phyloP scores from a whole-genome alignment of 2,888 invertebrate genomes.

The Urechis unicinctus region DNA sequence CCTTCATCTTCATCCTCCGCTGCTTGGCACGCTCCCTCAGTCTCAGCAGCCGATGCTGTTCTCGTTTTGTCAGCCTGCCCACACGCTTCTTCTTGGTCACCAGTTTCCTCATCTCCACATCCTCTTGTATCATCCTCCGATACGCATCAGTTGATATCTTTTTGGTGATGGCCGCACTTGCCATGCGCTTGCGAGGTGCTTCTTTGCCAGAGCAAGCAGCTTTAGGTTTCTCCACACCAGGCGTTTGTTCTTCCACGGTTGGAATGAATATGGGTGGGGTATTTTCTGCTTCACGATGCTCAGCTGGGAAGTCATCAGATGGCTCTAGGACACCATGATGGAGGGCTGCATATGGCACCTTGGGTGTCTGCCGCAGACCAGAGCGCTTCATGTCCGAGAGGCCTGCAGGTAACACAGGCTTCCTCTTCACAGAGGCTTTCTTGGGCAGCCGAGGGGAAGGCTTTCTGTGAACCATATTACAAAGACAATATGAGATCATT shows the following conservation, averaged over 20 bases:
- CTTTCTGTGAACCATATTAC: no score
- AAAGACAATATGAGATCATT: no score
- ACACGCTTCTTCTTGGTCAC: constrained; percentile 3
- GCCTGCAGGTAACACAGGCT: background rate
- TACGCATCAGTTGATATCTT: background rate
- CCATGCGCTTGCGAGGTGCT: background rate
- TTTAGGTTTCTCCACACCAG: no score
- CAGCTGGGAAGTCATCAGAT: background rate
- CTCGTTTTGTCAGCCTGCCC: constrained; percentile 5
- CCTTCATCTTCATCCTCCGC: background rate
- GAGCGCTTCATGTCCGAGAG: constrained; percentile 18
- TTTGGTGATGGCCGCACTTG: background rate
- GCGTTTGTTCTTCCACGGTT: no score
- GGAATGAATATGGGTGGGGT: no score
- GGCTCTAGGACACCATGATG: constrained; percentile 24
- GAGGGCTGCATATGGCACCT: constrained; percentile 40
- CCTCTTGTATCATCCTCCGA: constrained; percentile 1
- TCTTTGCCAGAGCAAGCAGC: background rate
- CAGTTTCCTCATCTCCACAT: constrained; percentile 10
- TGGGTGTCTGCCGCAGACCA: constrained; percentile 33
- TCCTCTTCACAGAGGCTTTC: no score
- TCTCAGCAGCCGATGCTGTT: constrained; percentile 6
- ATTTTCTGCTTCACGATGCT: no score
- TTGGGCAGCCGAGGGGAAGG: no score
- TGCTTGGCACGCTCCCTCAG: constrained; percentile 6